phyloP scores from a whole-genome alignment of 2,797 vertebrate species.

The Parotocinclus haroldoi region DNA sequence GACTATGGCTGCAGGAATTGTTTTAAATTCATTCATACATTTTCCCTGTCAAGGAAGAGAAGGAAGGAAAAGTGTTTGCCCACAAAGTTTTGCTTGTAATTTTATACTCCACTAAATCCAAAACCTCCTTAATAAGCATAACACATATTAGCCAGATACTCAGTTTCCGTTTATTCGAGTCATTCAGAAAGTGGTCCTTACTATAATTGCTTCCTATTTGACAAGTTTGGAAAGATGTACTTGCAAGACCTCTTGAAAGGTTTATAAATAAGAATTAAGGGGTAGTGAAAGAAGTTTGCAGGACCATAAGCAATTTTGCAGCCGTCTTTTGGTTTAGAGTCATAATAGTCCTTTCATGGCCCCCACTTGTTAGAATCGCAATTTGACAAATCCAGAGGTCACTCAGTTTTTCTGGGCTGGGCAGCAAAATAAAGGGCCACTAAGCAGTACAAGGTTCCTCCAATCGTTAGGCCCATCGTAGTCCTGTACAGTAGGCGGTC shows the following conservation, averaged over 20 bases:
- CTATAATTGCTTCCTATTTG: neutral
- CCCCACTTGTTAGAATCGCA: slow-evolving; percentile 9
- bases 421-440: slow-evolving; percentile 88
- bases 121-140: neutral
- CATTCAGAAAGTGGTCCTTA: neutral
- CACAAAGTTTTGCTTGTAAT: neutral
- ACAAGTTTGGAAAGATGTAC: slow-evolving; percentile 11
- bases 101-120: neutral
- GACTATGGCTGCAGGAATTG: neutral
- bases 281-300: slow-evolving; percentile 3
- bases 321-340: slow-evolving; percentile 31
- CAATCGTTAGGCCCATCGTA: slow-evolving; percentile 92
- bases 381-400: slow-evolving; percentile 19
- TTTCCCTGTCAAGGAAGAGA: too few relatives aligned
- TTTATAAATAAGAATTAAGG: slow-evolving; percentile 20
- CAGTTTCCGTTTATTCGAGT: neutral
- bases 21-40: neutral
- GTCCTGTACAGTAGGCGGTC: slow-evolving; percentile 93
- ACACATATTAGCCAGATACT: neutral
- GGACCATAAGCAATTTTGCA: slow-evolving; percentile 11
- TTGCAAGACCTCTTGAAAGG: slow-evolving; percentile 16
- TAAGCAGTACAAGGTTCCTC: slow-evolving; percentile 87
- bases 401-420: slow-evolving; percentile 69
- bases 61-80: neutral
- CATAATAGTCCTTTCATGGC: slow-evolving; percentile 22